Evolutionary conservation across 1,140 invertebrate genomes (phyloP).

Genomic region (Drosophila sturtevanti): DNA sequence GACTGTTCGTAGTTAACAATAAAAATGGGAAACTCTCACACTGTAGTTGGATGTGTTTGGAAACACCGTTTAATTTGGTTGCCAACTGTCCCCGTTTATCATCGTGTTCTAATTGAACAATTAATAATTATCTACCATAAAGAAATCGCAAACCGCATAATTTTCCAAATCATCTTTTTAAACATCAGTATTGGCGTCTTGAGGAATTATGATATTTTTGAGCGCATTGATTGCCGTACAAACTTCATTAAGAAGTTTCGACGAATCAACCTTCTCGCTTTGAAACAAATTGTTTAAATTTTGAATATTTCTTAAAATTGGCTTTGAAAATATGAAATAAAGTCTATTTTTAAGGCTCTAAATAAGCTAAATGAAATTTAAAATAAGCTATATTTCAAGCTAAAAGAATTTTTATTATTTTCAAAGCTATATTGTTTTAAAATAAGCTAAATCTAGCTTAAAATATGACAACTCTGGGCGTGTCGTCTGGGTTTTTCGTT

Average conservation of each 20-base stretch:
- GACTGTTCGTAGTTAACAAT: not conserved
- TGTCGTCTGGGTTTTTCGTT: too few species aligned
- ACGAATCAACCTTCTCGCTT: too few species aligned
- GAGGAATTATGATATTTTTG: not conserved
- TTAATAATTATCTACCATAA: too few species aligned
- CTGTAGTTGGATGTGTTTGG: too few species aligned
- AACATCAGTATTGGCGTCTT: not conserved
- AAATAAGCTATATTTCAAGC: not conserved
- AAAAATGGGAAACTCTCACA: too few species aligned
- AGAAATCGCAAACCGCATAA: too few species aligned
- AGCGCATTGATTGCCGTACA: not conserved
- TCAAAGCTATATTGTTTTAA: not conserved
- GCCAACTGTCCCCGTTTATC: too few species aligned
- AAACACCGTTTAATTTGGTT: too few species aligned
- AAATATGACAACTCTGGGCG: not conserved
- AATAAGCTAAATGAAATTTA: not conserved
- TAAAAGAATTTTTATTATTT: too few species aligned
- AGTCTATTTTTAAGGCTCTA: not conserved
- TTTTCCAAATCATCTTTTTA: not conserved
- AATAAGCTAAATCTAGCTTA: not conserved
- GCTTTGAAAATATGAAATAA: slow-evolving; percentile 1
- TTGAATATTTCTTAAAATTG: not conserved
- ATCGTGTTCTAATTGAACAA: too few species aligned
- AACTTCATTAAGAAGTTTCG: not conserved
- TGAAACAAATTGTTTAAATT: not conserved